Conservation (phyloP, 2,888 invertebrate species). For the Drosophila fungiperda region DNA sequence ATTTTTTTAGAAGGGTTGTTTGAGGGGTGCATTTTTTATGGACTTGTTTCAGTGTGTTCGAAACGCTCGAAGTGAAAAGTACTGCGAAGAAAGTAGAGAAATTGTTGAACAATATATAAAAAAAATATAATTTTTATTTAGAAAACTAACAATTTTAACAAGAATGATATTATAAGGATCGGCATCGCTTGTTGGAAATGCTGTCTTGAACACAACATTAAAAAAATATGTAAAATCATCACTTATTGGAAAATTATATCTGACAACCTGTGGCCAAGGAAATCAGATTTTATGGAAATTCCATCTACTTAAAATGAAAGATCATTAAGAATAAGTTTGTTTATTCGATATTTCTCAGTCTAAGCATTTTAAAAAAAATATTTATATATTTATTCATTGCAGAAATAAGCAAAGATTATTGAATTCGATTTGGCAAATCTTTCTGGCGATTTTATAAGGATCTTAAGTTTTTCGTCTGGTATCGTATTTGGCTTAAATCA, state of each 20-base stretch:
- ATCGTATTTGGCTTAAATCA: neutral
- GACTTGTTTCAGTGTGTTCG: slow-evolving; percentile 32
- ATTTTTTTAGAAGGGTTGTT: slow-evolving; percentile 65
- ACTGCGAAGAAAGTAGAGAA: neutral
- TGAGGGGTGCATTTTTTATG: slow-evolving; percentile 35
- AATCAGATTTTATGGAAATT: no score
- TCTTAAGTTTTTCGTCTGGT: neutral
- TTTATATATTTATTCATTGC: neutral
- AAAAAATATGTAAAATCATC: neutral
- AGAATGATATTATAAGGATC: neutral
- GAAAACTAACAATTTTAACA: neutral
- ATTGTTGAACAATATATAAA: neutral
- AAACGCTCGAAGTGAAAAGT: slow-evolving; percentile 7
- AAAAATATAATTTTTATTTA: no score
- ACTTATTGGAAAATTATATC: neutral
- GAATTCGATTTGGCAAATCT: neutral
- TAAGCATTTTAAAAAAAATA: neutral
- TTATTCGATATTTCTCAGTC: fast-evolving
- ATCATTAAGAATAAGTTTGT: no score
- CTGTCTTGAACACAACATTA: neutral
- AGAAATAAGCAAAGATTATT: neutral
- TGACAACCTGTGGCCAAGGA: neutral
- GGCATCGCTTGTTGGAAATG: neutral
- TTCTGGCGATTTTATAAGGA: neutral
- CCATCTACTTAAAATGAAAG: neutral